Evolutionary conservation across 2,888 invertebrate genomes (phyloP).

Genomic region (Andrena fulva): DNA sequence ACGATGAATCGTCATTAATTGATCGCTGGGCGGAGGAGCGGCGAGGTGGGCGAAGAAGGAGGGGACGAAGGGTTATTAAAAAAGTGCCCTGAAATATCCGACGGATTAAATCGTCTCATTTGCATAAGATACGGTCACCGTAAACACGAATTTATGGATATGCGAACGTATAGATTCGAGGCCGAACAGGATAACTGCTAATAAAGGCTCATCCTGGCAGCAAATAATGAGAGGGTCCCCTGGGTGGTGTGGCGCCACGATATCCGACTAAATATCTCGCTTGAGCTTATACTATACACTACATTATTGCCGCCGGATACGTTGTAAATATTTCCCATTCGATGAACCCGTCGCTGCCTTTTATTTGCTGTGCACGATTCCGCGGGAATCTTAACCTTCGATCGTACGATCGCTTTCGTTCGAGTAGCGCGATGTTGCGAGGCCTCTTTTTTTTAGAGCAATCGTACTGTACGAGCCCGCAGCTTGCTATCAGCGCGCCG

Average conservation of each 20-base stretch:
- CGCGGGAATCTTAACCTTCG: slow-evolving; percentile 61
- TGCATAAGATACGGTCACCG: slow-evolving; percentile 84
- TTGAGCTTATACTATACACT: slow-evolving; percentile 78
- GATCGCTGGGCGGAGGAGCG: slow-evolving; percentile 61
- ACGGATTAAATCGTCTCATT: slow-evolving; percentile 84
- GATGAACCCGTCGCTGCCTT: slow-evolving; percentile 15
- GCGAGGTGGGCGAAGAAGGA: slow-evolving; percentile 43
- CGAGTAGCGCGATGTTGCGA: not conserved
- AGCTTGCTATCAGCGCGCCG: too few species aligned
- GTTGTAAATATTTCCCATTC: slow-evolving; percentile 42
- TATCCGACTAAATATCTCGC: slow-evolving; percentile 79
- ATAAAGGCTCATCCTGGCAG: slow-evolving; percentile 83
- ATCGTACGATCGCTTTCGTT: not conserved
- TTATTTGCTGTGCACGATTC: slow-evolving; percentile 59
- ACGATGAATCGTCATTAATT: slow-evolving; percentile 71
- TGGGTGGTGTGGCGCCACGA: slow-evolving; percentile 82
- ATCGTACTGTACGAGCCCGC: too few species aligned
- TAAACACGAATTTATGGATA: slow-evolving; percentile 84
- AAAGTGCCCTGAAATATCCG: slow-evolving; percentile 81
- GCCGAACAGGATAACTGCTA: slow-evolving; percentile 83
- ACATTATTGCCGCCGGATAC: slow-evolving; percentile 78
- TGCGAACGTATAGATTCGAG: slow-evolving; percentile 83
- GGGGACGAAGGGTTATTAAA: slow-evolving; percentile 78
- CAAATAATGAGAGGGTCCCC: slow-evolving; percentile 83
- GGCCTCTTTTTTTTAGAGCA: not conserved